These are phyloP conservation scores for Poecilia wingei DNA, from an alignment of 2,797 vertebrate genomes.

Conservation along the genomic window DNA sequence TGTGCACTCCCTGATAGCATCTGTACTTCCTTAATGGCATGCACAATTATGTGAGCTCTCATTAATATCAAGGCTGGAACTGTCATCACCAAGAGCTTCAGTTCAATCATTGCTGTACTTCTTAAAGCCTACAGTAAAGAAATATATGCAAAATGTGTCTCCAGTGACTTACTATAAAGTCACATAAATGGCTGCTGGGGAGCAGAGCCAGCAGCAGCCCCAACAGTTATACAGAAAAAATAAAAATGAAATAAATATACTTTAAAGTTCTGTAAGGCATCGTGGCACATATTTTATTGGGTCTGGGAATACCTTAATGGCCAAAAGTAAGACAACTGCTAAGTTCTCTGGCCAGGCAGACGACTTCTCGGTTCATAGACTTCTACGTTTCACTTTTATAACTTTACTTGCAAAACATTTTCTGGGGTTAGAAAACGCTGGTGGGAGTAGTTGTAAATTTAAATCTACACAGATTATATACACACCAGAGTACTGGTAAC, in stretches of 20 bases:
- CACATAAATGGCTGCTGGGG: slow-evolving; percentile 47
- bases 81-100: slow-evolving; percentile 68
- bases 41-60: slow-evolving; percentile 85
- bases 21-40: slow-evolving; percentile 87
- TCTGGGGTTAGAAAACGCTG: background rate
- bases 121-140: slow-evolving; percentile 42
- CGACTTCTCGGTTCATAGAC: slow-evolving; percentile 14
- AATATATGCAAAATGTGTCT: slow-evolving; percentile 49
- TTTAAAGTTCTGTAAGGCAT: slow-evolving; percentile 42
- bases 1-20: slow-evolving; percentile 84
- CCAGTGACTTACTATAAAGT: slow-evolving; percentile 47
- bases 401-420: slow-evolving; percentile 9
- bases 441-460: background rate
- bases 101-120: slow-evolving; percentile 65
- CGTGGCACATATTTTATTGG: slow-evolving; percentile 28
- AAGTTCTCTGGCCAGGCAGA: slow-evolving; percentile 37
- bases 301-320: slow-evolving; percentile 19
- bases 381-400: slow-evolving; percentile 22
- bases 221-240: slow-evolving; percentile 43
- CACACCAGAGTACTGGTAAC: background rate
- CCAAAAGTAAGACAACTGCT: slow-evolving; percentile 24
- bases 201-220: slow-evolving; percentile 27
- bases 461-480: background rate
- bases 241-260: slow-evolving; percentile 56
- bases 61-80: slow-evolving; percentile 77